Percentiles rank a stretch among this genome's conserved stretches.
phyloP scores from a whole-genome alignment of 2,888 invertebrate genomes.

The Apantesis nais region DNA sequence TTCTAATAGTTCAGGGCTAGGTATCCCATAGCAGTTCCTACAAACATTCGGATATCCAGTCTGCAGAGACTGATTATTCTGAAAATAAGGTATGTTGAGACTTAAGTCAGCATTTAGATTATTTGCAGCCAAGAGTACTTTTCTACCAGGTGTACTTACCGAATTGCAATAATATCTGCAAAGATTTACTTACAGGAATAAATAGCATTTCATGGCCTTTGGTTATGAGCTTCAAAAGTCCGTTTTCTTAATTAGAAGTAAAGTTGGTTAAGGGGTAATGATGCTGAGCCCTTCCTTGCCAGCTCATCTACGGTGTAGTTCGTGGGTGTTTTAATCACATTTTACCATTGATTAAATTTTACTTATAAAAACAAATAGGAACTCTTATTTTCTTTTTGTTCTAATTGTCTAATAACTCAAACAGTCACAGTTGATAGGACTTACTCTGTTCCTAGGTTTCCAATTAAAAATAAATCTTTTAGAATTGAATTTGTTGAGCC shows the following conservation, averaged over 20 bases:
- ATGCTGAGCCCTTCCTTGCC: not conserved
- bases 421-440: not conserved
- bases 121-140: not conserved
- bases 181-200: too few relatives aligned
- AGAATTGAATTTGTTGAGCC: not conserved
- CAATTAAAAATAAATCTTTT: conserved; percentile 2
- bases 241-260: not conserved
- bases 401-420: not conserved
- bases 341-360: not conserved
- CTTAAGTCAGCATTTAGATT: not conserved
- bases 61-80: not conserved
- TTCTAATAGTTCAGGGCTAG: too few relatives aligned
- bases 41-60: not conserved
- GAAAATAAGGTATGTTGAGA: not conserved
- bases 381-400: not conserved
- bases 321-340: not conserved
- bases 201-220: too few relatives aligned
- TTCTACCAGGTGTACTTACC: too few relatives aligned
- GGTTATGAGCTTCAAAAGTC: not conserved
- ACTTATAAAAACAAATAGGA: not conserved
- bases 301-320: not conserved
- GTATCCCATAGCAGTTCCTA: not conserved
- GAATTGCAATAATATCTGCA: too few relatives aligned
- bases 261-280: not conserved
- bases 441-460: conserved; percentile 17